phyloP scores from a whole-genome alignment of 1,140 invertebrate genomes.

The Apis dorsata region DNA sequence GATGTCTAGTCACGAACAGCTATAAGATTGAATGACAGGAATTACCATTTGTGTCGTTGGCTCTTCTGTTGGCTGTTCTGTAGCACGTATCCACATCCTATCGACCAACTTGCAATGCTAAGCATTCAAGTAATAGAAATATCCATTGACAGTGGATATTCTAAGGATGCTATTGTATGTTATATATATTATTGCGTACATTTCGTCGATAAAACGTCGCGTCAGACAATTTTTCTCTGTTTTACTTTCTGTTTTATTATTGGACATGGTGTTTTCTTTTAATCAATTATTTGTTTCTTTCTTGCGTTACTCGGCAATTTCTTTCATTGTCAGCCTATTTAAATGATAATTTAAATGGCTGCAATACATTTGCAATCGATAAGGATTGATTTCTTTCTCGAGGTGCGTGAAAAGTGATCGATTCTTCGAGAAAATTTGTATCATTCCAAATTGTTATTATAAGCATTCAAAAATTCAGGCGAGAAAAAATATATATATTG shows the following conservation, averaged over 20 bases:
- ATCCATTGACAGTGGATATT: slow-evolving; percentile 16
- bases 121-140: no score
- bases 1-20: slow-evolving; percentile 37
- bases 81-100: slow-evolving; percentile 15
- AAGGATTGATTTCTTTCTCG: slow-evolving; percentile 46
- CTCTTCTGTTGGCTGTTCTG: slow-evolving; percentile 1
- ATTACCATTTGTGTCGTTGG: slow-evolving; percentile 24
- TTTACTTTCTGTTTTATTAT: no score
- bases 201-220: neutral
- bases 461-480: neutral
- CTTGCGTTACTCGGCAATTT: neutral
- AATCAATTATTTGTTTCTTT: neutral
- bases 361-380: neutral
- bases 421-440: slow-evolving; percentile 34
- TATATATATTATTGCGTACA: no score
- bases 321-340: slow-evolving; percentile 8
- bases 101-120: slow-evolving; percentile 10
- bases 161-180: neutral
- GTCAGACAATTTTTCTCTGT: no score
- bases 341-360: neutral
- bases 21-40: slow-evolving; percentile 43
- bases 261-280: slow-evolving; percentile 15
- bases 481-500: no score
- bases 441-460: slow-evolving; percentile 6
- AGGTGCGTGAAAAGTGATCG: slow-evolving; percentile 4